Conservation (phyloP, 2,113 vertebrate genomes). For the Aythya baeri region DNA sequence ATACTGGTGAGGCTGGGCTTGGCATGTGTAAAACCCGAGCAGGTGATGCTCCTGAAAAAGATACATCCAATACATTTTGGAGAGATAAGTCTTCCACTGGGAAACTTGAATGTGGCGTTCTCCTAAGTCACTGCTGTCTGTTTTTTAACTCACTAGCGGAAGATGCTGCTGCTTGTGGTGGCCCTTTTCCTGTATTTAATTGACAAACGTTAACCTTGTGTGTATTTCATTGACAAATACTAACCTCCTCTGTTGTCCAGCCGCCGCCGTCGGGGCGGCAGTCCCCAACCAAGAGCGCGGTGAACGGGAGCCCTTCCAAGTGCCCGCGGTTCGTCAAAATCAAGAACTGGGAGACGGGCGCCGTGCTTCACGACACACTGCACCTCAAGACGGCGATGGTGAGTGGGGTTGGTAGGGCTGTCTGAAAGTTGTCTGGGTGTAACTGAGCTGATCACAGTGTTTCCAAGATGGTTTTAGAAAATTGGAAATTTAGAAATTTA, state of each 20-base stretch:
- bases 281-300: constrained; percentile 83
- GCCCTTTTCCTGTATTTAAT: rapidly evolving
- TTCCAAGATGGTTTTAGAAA: neutral
- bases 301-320: constrained; percentile 92
- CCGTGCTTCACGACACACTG: constrained; percentile 86
- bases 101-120: neutral
- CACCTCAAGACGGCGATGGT: constrained; percentile 89
- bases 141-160: neutral
- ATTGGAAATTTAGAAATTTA: too few relatives aligned
- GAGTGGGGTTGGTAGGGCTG: neutral
- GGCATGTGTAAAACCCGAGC: neutral
- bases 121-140: neutral
- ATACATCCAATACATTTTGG: neutral
- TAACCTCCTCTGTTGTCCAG: constrained; percentile 66
- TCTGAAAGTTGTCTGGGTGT: rapidly evolving
- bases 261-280: constrained; percentile 65
- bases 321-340: constrained; percentile 93
- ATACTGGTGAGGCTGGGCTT: neutral
- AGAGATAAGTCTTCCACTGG: neutral
- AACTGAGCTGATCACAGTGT: rapidly evolving
- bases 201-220: neutral
- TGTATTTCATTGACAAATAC: rapidly evolving
- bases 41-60: neutral
- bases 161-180: neutral
- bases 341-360: constrained; percentile 94